These are phyloP conservation scores for Synergus umbraculus DNA, from an alignment of 2,888 invertebrate genomes.

Conservation along the genomic window DNA sequence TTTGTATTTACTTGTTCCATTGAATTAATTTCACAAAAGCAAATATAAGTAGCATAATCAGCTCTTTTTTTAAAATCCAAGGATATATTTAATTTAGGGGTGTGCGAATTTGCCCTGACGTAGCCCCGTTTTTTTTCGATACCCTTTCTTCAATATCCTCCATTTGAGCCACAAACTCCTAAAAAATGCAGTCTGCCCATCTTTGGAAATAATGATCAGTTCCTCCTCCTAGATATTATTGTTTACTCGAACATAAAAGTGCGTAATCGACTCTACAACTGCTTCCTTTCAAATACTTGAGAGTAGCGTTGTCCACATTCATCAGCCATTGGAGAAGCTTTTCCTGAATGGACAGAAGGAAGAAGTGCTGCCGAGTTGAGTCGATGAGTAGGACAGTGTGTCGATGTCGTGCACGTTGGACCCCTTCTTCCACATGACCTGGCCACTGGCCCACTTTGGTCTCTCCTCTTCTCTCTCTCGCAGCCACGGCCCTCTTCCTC, in stretches of 20 bases:
- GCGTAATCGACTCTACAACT: conserved; percentile 8
- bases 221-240: background rate
- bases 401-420: conserved; percentile 74
- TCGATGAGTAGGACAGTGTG: conserved; percentile 77
- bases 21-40: background rate
- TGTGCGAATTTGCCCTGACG: no score
- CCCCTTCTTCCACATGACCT: conserved; percentile 76
- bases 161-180: background rate
- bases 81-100: no score
- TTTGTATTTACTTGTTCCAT: background rate
- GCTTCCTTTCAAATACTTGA: conserved; percentile 28
- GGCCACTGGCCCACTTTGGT: conserved; percentile 76
- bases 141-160: no score
- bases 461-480: conserved; percentile 63
- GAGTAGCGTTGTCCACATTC: conserved; percentile 43
- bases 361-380: conserved; percentile 57
- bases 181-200: background rate
- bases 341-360: conserved; percentile 67
- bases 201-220: background rate
- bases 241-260: background rate
- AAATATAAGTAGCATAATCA: background rate
- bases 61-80: background rate
- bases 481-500: conserved; percentile 42
- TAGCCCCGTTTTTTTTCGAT: no score
- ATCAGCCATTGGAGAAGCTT: conserved; percentile 56